A percentile compares a stretch with the other conserved stretches of the same genome.
phyloP scores from a whole-genome alignment of 2,797 vertebrate genomes.

The Vespertilio murinus region DNA sequence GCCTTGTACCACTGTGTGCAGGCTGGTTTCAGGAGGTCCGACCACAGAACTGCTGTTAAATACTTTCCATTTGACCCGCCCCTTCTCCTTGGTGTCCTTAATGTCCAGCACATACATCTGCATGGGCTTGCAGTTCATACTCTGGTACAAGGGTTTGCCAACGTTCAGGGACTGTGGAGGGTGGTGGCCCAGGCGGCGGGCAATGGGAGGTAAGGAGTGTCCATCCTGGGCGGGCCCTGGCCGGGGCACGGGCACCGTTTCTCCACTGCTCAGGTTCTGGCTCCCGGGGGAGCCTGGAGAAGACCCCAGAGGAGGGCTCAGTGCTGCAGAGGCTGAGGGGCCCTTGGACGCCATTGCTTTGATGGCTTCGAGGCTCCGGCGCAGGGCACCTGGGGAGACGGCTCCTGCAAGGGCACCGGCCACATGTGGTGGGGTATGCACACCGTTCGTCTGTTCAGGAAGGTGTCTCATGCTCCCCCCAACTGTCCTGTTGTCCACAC shows the following conservation, averaged over 20 bases:
- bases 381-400: constrained; percentile 92
- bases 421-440: constrained; percentile 88
- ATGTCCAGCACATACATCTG: constrained; percentile 99
- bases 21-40: constrained; percentile 97
- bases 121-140: constrained; percentile 99
- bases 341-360: constrained; percentile 89
- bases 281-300: constrained; percentile 81
- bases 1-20: constrained; percentile 98
- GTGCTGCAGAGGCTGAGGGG: constrained; percentile 58
- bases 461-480: constrained; percentile 78
- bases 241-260: constrained; percentile 80
- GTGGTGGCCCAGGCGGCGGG: constrained; percentile 96
- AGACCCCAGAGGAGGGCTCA: constrained; percentile 82
- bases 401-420: constrained; percentile 88
- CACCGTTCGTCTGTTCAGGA: constrained; percentile 91
- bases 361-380: constrained; percentile 94
- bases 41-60: constrained; percentile 92
- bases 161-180: constrained; percentile 98
- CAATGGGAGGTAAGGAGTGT: constrained; percentile 95
- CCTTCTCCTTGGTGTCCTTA: constrained; percentile 89
- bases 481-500: constrained; percentile 79
- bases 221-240: constrained; percentile 87
- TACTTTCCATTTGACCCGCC: constrained; percentile 94
- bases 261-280: constrained; percentile 68
- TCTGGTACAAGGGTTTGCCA: constrained; percentile 98